Evolutionary conservation across 2,888 invertebrate genomes (phyloP).

Genomic region (Hemithea aestivaria): DNA sequence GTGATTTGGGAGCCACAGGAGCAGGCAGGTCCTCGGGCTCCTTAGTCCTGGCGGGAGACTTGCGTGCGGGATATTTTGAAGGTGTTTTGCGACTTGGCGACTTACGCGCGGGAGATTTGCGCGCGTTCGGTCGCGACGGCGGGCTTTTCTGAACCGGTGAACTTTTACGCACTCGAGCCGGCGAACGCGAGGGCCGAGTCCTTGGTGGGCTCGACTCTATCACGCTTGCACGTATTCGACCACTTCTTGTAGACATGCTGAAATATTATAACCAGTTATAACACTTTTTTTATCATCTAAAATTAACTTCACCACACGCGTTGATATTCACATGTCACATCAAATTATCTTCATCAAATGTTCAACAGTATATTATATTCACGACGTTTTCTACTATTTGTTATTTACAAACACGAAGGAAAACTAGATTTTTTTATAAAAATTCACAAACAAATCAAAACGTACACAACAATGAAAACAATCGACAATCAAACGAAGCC

Average conservation of each 20-base stretch:
- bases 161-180: slow-evolving; percentile 63
- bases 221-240: slow-evolving; percentile 51
- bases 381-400: slow-evolving; percentile 1
- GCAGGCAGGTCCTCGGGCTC: slow-evolving; percentile 34
- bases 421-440: slow-evolving; percentile 11
- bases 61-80: slow-evolving; percentile 61
- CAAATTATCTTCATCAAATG: slow-evolving; percentile 3
- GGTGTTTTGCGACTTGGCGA: slow-evolving; percentile 69
- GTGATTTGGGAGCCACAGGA: slow-evolving; percentile 46
- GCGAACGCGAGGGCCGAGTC: slow-evolving; percentile 64
- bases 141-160: slow-evolving; percentile 55
- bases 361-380: slow-evolving; percentile 2
- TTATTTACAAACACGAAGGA: slow-evolving; percentile 21
- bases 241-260: slow-evolving; percentile 69
- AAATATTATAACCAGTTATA: slow-evolving; percentile 20
- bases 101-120: slow-evolving; percentile 75
- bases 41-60: slow-evolving; percentile 62
- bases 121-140: slow-evolving; percentile 52
- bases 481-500: slow-evolving; percentile 33
- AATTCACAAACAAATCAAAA: slow-evolving; percentile 37
- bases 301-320: slow-evolving; percentile 66
- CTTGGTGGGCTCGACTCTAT: slow-evolving; percentile 58
- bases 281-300: slow-evolving; percentile 40
- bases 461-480: slow-evolving; percentile 40
- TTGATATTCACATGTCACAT: slow-evolving; percentile 44